Evolutionary conservation across 2,888 invertebrate genomes (phyloP).

Genomic region (Clistopyga incitator): DNA sequence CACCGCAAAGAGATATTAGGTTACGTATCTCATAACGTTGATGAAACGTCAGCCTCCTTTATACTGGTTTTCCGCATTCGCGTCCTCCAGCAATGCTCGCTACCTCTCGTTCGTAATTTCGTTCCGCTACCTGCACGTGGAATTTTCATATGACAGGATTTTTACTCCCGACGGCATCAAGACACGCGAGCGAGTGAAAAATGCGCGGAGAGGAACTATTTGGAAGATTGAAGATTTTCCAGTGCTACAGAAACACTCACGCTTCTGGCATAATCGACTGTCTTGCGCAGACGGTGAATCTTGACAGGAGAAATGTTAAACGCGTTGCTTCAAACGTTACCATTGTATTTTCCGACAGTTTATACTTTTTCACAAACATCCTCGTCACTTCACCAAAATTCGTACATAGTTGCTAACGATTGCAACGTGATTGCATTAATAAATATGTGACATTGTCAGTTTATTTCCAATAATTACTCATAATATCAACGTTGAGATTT

Average conservation of each 20-base stretch:
- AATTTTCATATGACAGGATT: conserved; percentile 35
- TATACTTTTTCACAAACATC: too few relatives aligned
- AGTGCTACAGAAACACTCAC: conserved; percentile 32
- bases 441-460: not conserved
- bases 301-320: not conserved
- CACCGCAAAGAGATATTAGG: conserved; percentile 38
- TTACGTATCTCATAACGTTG: conserved; percentile 60
- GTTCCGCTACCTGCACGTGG: conserved; percentile 9
- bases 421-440: conserved; percentile 6
- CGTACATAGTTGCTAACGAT: not conserved
- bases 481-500: not conserved
- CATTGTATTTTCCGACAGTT: too few relatives aligned
- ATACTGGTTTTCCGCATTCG: conserved; percentile 37
- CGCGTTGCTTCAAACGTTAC: too few relatives aligned
- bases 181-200: conserved; percentile 17
- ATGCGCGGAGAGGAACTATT: conserved; percentile 49
- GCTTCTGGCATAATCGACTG: conserved; percentile 48
- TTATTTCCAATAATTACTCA: not conserved
- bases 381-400: not conserved
- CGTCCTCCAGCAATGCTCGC: not conserved
- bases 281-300: conserved; percentile 42
- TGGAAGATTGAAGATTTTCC: conserved; percentile 63
- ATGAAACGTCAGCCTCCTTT: conserved; percentile 57
- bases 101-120: conserved; percentile 35
- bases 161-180: conserved; percentile 7